Evolutionary conservation across 2,797 vertebrate species (phyloP).

Genomic region (Clangula hyemalis): DNA sequence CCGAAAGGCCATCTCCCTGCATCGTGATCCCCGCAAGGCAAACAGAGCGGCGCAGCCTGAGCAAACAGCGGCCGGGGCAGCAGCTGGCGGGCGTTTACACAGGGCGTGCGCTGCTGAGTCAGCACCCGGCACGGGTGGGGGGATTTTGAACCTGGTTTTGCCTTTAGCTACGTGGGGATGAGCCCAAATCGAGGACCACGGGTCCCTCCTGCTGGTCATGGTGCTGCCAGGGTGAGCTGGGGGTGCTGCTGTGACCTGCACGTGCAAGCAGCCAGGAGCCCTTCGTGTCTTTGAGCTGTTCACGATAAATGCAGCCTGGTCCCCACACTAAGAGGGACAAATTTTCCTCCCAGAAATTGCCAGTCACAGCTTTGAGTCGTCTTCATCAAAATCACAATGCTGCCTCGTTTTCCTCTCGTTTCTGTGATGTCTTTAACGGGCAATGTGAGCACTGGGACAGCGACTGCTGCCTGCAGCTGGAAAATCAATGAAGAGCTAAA

Average conservation of each 20-base stretch:
- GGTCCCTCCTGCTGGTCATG: neutral
- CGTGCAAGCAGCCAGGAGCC: neutral
- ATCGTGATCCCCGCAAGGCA: constrained; percentile 54
- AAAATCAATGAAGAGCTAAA: constrained; percentile 47
- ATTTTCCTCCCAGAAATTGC: neutral
- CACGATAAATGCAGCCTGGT: neutral
- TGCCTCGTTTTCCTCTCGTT: neutral
- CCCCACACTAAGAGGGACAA: neutral
- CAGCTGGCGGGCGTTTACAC: constrained; percentile 57
- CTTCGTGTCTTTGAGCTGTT: neutral
- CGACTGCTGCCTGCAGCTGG: neutral
- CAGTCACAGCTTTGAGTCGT: neutral
- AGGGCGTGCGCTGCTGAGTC: constrained; percentile 45
- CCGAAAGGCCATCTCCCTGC: constrained; percentile 26
- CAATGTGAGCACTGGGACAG: neutral
- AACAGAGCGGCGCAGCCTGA: neutral
- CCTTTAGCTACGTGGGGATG: neutral
- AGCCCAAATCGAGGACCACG: neutral
- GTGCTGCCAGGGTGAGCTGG: neutral
- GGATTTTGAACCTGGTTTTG: neutral
- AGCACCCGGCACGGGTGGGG: neutral
- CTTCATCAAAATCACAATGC: neutral
- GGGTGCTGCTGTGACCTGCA: accelerated
- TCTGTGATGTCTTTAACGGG: neutral
- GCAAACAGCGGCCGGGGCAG: constrained; percentile 23